These are phyloP conservation scores for Heliconius hermathena DNA, from an alignment of 1,140 invertebrate genomes.

Conservation along the genomic window DNA sequence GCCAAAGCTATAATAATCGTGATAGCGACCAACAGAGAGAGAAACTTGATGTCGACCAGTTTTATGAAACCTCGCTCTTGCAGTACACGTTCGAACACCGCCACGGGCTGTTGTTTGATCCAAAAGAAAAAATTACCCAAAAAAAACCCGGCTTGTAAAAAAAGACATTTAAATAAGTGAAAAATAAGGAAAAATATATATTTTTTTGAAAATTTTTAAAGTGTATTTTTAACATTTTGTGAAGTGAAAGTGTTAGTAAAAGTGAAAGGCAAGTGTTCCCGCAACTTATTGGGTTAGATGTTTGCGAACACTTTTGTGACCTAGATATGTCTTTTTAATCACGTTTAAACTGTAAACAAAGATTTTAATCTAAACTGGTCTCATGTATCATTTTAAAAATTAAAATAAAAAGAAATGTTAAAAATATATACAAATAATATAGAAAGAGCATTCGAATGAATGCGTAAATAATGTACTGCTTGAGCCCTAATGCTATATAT, in stretches of 20 bases:
- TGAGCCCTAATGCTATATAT: too few relatives aligned
- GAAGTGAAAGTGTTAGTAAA: conserved; percentile 69
- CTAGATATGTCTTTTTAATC: conserved; percentile 36
- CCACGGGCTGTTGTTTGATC: conserved; percentile 35
- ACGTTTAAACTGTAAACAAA: conserved; percentile 4
- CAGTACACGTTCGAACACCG: conserved; percentile 42
- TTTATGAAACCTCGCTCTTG: conserved; percentile 54
- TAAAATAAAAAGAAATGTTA: not conserved
- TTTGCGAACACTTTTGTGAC: conserved; percentile 48
- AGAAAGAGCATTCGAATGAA: not conserved
- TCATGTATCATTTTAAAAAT: not conserved
- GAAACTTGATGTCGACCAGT: conserved; percentile 55
- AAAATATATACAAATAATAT: not conserved
- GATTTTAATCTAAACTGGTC: not conserved
- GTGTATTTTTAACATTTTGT: conserved; percentile 44
- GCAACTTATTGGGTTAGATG: conserved; percentile 53
- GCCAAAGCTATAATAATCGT: conserved; percentile 55
- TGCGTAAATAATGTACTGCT: too few relatives aligned
- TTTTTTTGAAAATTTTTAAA: conserved; percentile 11
- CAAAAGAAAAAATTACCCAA: conserved; percentile 26
- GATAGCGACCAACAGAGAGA: conserved; percentile 49
- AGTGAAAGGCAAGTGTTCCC: conserved; percentile 69
- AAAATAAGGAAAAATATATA: not conserved
- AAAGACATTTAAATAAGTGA: not conserved
- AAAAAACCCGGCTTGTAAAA: conserved; percentile 30